Evolutionary conservation across 2,888 invertebrate species (phyloP), one percentile per base, ranked within the genome.

Genomic region (Lithophane leautieri): DNA sequence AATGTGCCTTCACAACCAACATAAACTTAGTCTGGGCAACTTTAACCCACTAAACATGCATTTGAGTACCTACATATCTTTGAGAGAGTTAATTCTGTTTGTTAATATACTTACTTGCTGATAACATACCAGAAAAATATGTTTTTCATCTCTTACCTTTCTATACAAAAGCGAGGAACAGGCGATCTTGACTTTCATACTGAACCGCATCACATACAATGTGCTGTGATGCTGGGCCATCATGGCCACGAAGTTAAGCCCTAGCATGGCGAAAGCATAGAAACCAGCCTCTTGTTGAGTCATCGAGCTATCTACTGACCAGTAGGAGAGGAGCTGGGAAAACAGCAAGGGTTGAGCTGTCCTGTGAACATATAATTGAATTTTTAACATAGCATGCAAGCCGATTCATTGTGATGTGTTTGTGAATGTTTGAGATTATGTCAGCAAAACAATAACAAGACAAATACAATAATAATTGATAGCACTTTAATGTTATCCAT

Each of bases 81-180:
- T 8, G 4, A n/a, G 14, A n/a, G 4, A 62, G 61, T 40, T 22
- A 22, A 12, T 34, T 22, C 22, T 34, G 58, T 28, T 28, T 28
- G n/a, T 63, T 42, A 44, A 0, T 28, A 28, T 22, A 19, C 12
- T 28, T 22, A 19, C 19, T 66, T 22, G 28, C 50, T 50, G 22
- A 50, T 34, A 34, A 14, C 1, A 50, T 50, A 66, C 50, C 22
- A 28, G 28, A 34, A 66, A 50, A 71, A 54, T 22, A 11, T 4
- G 4, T 25, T 11, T 22, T 22, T 22, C 34, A 40, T 16, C 4
- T 50, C 81, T 89, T 91, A 98, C 98, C 97, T 98, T 98, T 94
- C 98, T 97, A 89, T 98, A 98, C 58, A 98, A 94, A 1, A 98
- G 93, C 0, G 98, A 97, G 76, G 98, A 98, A 86, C 97, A 97